Percentiles rank a stretch among this genome's conserved stretches.
Evolutionary conservation across 2,797 vertebrate species (phyloP).

Genomic region (Myotis myotis): DNA sequence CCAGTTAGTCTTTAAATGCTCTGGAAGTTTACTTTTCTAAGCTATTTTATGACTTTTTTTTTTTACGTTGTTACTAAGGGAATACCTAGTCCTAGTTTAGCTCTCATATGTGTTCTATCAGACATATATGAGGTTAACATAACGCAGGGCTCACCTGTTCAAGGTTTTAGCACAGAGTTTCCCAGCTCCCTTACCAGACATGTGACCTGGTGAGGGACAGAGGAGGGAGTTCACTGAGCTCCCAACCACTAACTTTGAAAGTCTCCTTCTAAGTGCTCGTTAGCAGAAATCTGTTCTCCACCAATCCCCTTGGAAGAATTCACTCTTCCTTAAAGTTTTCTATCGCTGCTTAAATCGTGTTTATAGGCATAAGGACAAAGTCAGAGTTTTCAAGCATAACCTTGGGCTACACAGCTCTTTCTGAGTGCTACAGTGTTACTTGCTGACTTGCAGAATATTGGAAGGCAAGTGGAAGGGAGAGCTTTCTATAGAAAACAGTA

Average conservation of each 20-base stretch:
- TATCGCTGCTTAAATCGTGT: not conserved
- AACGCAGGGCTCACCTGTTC: not conserved
- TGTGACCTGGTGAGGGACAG: not conserved
- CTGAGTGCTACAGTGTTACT: not conserved
- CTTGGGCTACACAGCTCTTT: not conserved
- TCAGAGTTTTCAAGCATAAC: not conserved
- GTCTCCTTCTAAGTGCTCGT: not conserved
- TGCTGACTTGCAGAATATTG: not conserved
- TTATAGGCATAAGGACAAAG: not conserved
- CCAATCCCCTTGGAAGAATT: not conserved
- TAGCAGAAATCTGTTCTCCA: not conserved
- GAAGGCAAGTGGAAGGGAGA: not conserved
- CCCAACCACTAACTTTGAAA: not conserved
- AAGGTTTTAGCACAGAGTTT: not conserved
- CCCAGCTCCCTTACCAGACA: not conserved
- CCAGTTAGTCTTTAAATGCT: not conserved
- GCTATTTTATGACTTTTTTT: not conserved
- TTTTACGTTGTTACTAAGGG: not conserved
- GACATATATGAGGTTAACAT: not conserved
- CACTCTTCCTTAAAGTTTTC: not conserved
- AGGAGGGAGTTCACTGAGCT: not conserved
- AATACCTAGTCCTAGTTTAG: not conserved
- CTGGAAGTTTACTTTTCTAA: conserved; percentile 4
- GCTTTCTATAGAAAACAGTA: not conserved
- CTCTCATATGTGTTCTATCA: not conserved